Evolutionary conservation across 2,888 invertebrate species (phyloP).

Genomic region (Harmothoe impar): DNA sequence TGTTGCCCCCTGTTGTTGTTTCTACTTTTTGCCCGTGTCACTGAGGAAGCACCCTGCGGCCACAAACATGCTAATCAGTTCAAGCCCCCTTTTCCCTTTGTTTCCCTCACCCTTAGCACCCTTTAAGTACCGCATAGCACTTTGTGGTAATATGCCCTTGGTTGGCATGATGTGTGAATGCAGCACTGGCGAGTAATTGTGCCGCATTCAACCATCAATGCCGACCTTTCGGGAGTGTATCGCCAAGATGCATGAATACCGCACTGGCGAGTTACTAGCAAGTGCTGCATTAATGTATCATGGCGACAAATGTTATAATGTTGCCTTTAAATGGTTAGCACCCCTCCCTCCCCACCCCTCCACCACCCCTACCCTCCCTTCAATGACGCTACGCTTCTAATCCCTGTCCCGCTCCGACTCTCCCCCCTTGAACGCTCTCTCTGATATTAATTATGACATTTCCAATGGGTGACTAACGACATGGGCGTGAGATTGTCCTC

Average conservation of each 20-base stretch:
- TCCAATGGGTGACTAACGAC: constrained; percentile 54
- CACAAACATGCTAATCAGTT: constrained; percentile 57
- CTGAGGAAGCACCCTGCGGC: constrained; percentile 7
- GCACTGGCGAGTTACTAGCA: neutral
- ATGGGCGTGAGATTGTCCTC: constrained; percentile 42
- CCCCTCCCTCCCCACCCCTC: neutral
- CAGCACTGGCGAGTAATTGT: too few relatives aligned
- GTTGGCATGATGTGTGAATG: too few relatives aligned
- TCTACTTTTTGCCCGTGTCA: neutral
- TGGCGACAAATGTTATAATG: too few relatives aligned
- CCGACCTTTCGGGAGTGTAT: too few relatives aligned
- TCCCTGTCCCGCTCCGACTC: neutral
- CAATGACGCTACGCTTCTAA: neutral
- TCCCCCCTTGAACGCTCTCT: neutral
- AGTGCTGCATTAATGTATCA: too few relatives aligned
- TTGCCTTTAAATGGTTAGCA: too few relatives aligned
- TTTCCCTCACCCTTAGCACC: constrained; percentile 33
- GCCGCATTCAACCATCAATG: too few relatives aligned
- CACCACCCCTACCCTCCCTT: neutral
- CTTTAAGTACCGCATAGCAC: too few relatives aligned
- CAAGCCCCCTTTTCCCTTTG: constrained; percentile 38
- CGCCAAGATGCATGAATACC: too few relatives aligned
- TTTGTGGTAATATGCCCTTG: too few relatives aligned
- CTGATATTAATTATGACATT: constrained; percentile 53
- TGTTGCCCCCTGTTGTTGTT: constrained; percentile 17